Base-by-base conservation (phyloP, 37 sponge, comb jelly and placozoan genomes). In the Agelas oroides region DNA sequence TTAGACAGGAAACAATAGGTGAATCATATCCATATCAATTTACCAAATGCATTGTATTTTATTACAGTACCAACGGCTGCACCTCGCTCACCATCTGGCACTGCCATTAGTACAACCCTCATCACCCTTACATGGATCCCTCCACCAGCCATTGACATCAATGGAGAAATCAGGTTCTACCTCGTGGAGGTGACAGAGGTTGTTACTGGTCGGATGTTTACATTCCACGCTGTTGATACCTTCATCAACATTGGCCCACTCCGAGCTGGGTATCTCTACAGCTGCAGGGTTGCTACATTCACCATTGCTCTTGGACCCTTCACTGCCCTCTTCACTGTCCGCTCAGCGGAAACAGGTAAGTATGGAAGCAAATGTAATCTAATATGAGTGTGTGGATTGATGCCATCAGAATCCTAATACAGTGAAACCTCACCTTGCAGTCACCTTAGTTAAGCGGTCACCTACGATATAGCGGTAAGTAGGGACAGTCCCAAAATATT, bases 111-210 rank as follows among this genome's bases (percentile, higher is more conserved):
- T 23, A 12, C 72, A 40, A 71, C 72, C 18, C n/a, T 71, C 5
- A 35, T 71, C n/a, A 35, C 36, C 1, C 37, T 71, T 53, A 46
- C 53, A 5, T 80, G 81, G 71, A 15, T n/a, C 2, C 27, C 70
- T 13, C 81, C 81, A 8, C 70, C 81, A 41, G 8, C 68, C 1
- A 31, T 66, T n/a, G 58, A 69, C 35, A 55, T 57, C 25, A 80
- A 80, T 46, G 81, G 81, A 23, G 30, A 68, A 2, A 67, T 80
- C 32, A 21, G 21, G 21, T 80, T 53, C 71, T 80, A 67, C 46
- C 6, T 80, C 28, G 65, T 80, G 33, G 17, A 40, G 20, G 46
- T 80, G 32, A 67, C 58, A 32, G 81, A 80, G 40, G 37, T 38
- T 1, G 53, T 38, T 31, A 71, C 72, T 41, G 53, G 52, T 23